A percentile compares a stretch with the other conserved stretches of the same genome.
Conservation (phyloP, 2,113 vertebrate species). For the Megaleporinus macrocephalus region DNA sequence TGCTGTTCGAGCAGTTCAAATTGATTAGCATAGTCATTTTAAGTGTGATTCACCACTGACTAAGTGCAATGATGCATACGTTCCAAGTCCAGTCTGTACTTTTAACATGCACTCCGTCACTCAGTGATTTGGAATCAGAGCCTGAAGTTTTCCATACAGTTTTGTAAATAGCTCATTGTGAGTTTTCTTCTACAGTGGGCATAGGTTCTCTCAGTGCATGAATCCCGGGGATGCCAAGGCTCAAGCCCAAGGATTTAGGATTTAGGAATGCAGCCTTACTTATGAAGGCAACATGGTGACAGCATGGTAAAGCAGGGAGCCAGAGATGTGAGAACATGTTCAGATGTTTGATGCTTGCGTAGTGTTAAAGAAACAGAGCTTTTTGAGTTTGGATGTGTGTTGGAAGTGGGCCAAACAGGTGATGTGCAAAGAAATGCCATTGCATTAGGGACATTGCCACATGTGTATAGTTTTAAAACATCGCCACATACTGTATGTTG, state of each 20-base stretch:
- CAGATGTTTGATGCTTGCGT: conserved; percentile 29
- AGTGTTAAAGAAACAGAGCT: conserved; percentile 46
- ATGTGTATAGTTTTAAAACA: not conserved
- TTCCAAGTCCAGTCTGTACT: conserved; percentile 7
- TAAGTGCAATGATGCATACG: conserved; percentile 31
- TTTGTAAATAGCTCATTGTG: conserved; percentile 45
- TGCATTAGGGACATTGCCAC: conserved; percentile 1
- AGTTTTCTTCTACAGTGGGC: conserved; percentile 16
- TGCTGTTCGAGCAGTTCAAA: not conserved
- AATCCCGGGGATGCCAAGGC: conserved; percentile 11
- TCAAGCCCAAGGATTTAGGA: not conserved
- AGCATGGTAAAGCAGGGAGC: not conserved
- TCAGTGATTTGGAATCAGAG: conserved; percentile 36
- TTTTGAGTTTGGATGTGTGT: not conserved
- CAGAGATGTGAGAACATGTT: not conserved
- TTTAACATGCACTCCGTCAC: conserved; percentile 40
- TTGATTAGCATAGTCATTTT: conserved; percentile 27
- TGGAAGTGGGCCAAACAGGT: conserved; percentile 6
- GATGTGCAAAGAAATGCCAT: not conserved
- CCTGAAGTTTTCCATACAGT: conserved; percentile 35
- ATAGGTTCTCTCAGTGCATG: conserved; percentile 5
- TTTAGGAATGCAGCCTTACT: not conserved
- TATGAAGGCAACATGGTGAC: not conserved
- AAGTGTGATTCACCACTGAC: conserved; percentile 49
- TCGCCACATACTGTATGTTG: not conserved